Base-by-base conservation (phyloP, 2,113 vertebrate species). In the Sorex araneus region DNA sequence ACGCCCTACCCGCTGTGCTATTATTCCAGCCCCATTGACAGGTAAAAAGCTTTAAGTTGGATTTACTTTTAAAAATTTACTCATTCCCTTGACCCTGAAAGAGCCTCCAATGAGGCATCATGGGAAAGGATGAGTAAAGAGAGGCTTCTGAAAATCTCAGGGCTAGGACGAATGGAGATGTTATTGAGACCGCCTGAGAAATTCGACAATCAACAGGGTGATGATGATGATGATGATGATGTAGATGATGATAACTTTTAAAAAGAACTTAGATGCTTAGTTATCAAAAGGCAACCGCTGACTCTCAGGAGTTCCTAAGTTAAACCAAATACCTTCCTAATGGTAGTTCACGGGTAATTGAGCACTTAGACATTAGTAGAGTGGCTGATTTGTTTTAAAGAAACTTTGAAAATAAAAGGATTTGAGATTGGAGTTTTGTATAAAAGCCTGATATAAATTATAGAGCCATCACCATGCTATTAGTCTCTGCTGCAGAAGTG, bases 21-120 rank as follows among this genome's bases (percentile, higher is more conserved):
- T n/a, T n/a, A n/a, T n/a, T n/a, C n/a, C n/a, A n/a, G n/a, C n/a
- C n/a, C n/a, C n/a, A n/a, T 34, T 83, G 57, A 30, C 36, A 64
- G 36, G 54, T 23, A 15, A 74, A 76, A 64, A 43, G 3, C 28
- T 81, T 73, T 86, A 74, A 15, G 27, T 78, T 69, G 69, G 80
- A 86, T 75, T 89, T 87, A 30, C 45, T 75, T 85, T 88, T 60
- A 27, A 91, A 90, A 78, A 76, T n/a, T n/a, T n/a, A n/a, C n/a
- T n/a, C n/a, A n/a, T n/a, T n/a, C n/a, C n/a, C n/a, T n/a, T n/a
- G n/a, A n/a, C n/a, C n/a, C n/a, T n/a, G n/a, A n/a, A n/a, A n/a
- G n/a, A n/a, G n/a, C n/a, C n/a, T n/a, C n/a, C n/a, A n/a, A n/a
- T n/a, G n/a, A n/a, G n/a, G n/a, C n/a, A n/a, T n/a, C n/a, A n/a